These are phyloP conservation scores for Pachypsylla venusta DNA, from an alignment of 1,140 invertebrate species.

Conservation along the genomic window DNA sequence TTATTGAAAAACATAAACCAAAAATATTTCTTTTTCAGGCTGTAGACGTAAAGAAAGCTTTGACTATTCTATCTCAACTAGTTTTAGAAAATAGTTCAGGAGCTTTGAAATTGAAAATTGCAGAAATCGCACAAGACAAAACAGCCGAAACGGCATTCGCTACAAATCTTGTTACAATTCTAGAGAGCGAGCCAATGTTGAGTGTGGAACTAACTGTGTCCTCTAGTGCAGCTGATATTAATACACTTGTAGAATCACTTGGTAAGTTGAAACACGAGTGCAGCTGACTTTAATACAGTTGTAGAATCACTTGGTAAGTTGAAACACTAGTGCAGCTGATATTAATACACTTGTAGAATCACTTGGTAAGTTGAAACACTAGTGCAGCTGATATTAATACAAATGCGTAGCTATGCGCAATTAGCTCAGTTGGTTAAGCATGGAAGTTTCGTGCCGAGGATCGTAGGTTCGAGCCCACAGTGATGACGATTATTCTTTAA, in stretches of 20 bases:
- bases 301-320: background rate
- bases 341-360: background rate
- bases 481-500: too few species aligned
- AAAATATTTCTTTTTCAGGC: constrained; percentile 3
- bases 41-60: constrained; percentile 33
- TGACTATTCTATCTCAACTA: constrained; percentile 50
- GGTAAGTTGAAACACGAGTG: constrained; percentile 17
- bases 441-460: too few species aligned
- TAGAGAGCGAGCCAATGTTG: constrained; percentile 51
- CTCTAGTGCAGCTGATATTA: constrained; percentile 33
- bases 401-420: too few species aligned
- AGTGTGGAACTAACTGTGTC: constrained; percentile 33
- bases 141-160: constrained; percentile 44
- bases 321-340: constrained; percentile 29
- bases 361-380: background rate
- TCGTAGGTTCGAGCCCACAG: too few species aligned
- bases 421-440: too few species aligned
- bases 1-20: background rate
- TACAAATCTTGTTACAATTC: constrained; percentile 37
- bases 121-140: constrained; percentile 52
- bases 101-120: constrained; percentile 55
- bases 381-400: constrained; percentile 29
- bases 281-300: constrained; percentile 27
- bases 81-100: constrained; percentile 61
- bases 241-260: background rate